Conservation (phyloP, 1,140 invertebrate genomes). For the Wiebesia pumilae region DNA sequence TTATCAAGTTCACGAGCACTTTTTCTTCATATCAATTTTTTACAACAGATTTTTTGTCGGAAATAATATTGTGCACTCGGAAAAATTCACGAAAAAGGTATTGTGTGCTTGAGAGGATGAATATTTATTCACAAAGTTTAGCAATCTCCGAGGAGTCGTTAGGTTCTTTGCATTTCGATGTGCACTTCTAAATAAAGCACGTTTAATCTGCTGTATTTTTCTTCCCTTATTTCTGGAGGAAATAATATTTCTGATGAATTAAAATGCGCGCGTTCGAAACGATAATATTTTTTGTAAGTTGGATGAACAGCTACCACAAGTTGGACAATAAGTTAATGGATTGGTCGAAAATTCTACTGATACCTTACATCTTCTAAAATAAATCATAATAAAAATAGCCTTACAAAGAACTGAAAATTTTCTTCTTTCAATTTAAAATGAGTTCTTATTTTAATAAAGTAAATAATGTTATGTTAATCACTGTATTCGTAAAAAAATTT, state of each 20-base stretch:
- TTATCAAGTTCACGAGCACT: conserved; percentile 25
- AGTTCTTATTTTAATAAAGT: neutral
- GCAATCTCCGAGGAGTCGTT: conserved; percentile 46
- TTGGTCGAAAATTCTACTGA: neutral
- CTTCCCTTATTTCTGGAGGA: neutral
- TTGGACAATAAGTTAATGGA: conserved; percentile 4
- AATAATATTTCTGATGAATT: neutral
- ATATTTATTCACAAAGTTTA: conserved; percentile 52
- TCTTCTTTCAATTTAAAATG: neutral
- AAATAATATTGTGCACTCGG: neutral
- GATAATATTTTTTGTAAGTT: neutral
- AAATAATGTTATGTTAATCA: neutral
- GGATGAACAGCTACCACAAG: neutral
- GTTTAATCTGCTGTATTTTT: conserved; percentile 36
- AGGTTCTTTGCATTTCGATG: conserved; percentile 51
- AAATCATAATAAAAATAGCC: too few species aligned
- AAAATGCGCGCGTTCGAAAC: neutral
- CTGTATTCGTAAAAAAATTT: too few species aligned
- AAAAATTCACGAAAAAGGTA: conserved; percentile 30
- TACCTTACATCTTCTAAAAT: too few species aligned
- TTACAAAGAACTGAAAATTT: too few species aligned
- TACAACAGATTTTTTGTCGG: neutral
- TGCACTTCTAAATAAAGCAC: conserved; percentile 6
- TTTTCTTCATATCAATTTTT: neutral
- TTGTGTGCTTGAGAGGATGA: conserved; percentile 23